Percentiles rank a stretch among this genome's conserved stretches.
Conservation (phyloP, 2,888 invertebrate genomes). For the Dryadula phaetusa region DNA sequence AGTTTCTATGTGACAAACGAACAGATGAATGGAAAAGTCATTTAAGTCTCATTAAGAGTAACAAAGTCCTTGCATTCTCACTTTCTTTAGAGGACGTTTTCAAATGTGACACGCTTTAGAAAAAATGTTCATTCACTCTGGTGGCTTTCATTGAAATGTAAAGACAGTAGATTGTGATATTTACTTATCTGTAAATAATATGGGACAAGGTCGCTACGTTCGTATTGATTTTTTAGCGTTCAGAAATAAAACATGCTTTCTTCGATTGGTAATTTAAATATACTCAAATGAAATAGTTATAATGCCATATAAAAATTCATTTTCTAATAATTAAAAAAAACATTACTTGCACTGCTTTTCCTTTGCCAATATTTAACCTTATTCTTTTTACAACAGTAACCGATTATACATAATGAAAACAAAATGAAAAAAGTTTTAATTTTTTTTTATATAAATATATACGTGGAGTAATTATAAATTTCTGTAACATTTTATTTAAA, state of each 20-base stretch:
- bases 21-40: slow-evolving; percentile 33
- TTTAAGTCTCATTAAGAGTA: slow-evolving; percentile 12
- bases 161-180: background rate
- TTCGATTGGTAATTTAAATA: too few species aligned
- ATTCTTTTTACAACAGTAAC: too few species aligned
- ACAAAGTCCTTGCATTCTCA: slow-evolving; percentile 20
- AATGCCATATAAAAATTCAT: too few species aligned
- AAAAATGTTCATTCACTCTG: slow-evolving; percentile 22
- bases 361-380: too few species aligned
- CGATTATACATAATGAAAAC: too few species aligned
- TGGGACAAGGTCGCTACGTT: slow-evolving; percentile 3
- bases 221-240: background rate
- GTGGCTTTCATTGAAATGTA: slow-evolving; percentile 17
- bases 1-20: slow-evolving; percentile 35
- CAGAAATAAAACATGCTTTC: background rate
- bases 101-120: slow-evolving; percentile 16
- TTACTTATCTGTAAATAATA: background rate
- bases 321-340: too few species aligned
- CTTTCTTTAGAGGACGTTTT: slow-evolving; percentile 32
- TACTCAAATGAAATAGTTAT: too few species aligned
- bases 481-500: background rate
- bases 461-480: too few species aligned
- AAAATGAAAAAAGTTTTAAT: too few species aligned
- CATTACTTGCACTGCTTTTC: too few species aligned
- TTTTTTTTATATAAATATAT: background rate